Evolutionary conservation across 2,113 vertebrate genomes (phyloP), one percentile per base, ranked within the genome.

Genomic region (Leptodactylus fuscus): DNA sequence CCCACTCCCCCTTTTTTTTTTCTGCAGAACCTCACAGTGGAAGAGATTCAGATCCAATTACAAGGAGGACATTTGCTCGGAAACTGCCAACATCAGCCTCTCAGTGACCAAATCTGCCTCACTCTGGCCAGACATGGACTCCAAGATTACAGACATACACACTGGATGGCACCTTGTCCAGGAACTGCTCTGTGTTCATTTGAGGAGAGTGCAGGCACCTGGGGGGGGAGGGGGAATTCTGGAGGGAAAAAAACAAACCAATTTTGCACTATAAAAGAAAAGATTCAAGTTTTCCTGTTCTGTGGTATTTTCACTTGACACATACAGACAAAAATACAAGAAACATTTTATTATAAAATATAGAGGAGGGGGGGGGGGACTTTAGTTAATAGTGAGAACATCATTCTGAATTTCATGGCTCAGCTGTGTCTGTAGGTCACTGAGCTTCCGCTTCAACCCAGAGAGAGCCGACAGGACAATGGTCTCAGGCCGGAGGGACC

Each of bases 391-490:
- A 55, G 98, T 98, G 76, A 99, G 96, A 15, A 98, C 97, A 0
- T 99, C 97, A 0, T 95, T 99, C 94, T 99, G 98, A 87, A 99
- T 99, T 91, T 98, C 98, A 0, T 99, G 97, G 93, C 97, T 99
- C 87, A 99, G 91, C 87, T 99, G 97, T 1, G 97, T 99, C 93
- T 99, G 98, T 62, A 99, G 94, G 75, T 99, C 98, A 0, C 98
- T 99, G 85, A 99, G 90, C 79, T 99, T 99, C 93, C 98, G 99
- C 94, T 99, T 99, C 36, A 99, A 90, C 76, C 96, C 96, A 0
- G 97, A 97, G 13, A 99, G 89, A 0, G 98, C 98, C 0, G 97
- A 98, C 85, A 99, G 95, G 67, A 99, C 97, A 0, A 99, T 98
- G 85, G 96, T 99, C 91, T 99, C 98, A 0, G 98, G 98, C 32